Evolutionary conservation across 1,140 invertebrate species (phyloP).

Genomic region (Camponotus vicinus): DNA sequence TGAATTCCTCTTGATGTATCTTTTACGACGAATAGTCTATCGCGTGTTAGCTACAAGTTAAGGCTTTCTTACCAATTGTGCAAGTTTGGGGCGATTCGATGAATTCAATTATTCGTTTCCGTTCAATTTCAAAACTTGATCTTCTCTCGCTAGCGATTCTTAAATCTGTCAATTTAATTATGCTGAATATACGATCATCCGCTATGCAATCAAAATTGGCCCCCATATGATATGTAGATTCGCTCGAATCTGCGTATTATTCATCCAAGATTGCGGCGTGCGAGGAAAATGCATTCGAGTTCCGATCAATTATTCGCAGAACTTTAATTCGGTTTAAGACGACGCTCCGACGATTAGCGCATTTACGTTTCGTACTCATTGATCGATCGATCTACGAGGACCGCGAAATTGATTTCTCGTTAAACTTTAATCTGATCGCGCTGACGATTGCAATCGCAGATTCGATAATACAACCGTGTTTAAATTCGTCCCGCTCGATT

Average conservation of each 20-base stretch:
- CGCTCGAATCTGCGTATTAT: neutral
- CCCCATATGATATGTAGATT: conserved; percentile 14
- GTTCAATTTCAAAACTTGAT: conserved; percentile 19
- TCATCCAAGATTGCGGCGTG: neutral
- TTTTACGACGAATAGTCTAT: neutral
- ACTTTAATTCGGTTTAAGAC: conserved; percentile 50
- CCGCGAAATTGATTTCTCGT: conserved; percentile 32
- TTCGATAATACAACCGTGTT: conserved; percentile 40
- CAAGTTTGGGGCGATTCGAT: neutral
- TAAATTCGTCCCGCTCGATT: conserved; percentile 40
- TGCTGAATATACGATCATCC: neutral
- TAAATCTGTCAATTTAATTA: conserved; percentile 9
- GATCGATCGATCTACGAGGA: neutral
- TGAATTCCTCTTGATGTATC: conserved; percentile 1
- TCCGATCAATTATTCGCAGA: conserved; percentile 51
- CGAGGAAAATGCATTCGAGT: conserved; percentile 21
- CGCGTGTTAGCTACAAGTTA: neutral
- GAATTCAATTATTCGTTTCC: conserved; percentile 2
- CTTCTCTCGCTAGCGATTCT: conserved; percentile 14
- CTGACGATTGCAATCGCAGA: conserved; percentile 18
- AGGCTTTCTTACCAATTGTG: neutral
- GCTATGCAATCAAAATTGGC: conserved; percentile 8
- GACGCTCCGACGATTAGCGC: conserved; percentile 29
- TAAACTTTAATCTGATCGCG: conserved; percentile 39
- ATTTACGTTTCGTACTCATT: neutral